phyloP scores from a whole-genome alignment of 2,888 invertebrate genomes.

The Phania funesta region DNA sequence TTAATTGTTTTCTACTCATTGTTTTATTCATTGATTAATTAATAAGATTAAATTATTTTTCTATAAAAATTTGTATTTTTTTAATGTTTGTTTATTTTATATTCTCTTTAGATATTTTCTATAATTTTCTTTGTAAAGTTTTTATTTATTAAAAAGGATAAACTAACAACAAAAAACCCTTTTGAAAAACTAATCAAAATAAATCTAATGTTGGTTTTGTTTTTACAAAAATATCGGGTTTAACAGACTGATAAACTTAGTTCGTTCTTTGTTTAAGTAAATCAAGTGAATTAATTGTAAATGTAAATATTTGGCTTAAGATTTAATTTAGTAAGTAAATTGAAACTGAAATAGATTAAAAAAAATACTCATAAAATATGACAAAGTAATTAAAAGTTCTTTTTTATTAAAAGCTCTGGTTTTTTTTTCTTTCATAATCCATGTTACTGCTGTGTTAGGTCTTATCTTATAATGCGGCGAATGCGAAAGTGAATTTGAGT shows the following conservation, averaged over 20 bases:
- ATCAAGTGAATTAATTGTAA: conserved; percentile 68
- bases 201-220: conserved; percentile 27
- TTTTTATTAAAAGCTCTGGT: not conserved
- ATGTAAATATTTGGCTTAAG: conserved; percentile 73
- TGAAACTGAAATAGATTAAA: not conserved
- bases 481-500: not conserved
- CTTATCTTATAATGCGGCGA: not conserved
- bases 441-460: not conserved
- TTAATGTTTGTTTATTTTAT: not conserved
- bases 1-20: conserved; percentile 21
- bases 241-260: conserved; percentile 79
- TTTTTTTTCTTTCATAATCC: not conserved
- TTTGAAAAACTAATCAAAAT: conserved; percentile 34
- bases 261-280: conserved; percentile 69
- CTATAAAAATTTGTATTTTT: conserved; percentile 7
- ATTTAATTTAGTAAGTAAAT: conserved; percentile 31
- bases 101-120: conserved; percentile 25
- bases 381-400: not conserved
- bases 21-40: conserved; percentile 13
- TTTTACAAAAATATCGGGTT: conserved; percentile 61
- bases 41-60: conserved; percentile 3
- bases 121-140: conserved; percentile 16
- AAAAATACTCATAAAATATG: conserved; percentile 15
- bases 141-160: conserved; percentile 34
- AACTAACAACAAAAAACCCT: conserved; percentile 35